These are phyloP conservation scores for Lacerta bilineata DNA, from an alignment of 2,797 vertebrate genomes.

Conservation along the genomic window DNA sequence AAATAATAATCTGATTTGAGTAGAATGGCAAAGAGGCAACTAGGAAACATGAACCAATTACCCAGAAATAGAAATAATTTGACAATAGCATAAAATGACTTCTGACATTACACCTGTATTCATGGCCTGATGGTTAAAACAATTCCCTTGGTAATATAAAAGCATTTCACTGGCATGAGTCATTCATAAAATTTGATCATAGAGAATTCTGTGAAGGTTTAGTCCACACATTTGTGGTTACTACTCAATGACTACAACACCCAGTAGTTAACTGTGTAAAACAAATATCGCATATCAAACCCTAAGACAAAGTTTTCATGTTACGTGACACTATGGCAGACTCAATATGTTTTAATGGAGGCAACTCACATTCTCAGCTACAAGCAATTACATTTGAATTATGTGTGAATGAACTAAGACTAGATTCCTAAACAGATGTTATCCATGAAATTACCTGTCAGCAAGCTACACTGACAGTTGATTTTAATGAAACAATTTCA, in stretches of 20 bases:
- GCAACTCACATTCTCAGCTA: neutral
- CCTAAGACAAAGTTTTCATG: neutral
- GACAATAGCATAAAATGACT: neutral
- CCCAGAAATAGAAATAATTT: neutral
- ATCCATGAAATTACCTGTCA: neutral
- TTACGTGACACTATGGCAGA: neutral
- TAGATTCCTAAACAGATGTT: neutral
- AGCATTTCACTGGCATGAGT: neutral
- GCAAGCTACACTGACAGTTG: neutral
- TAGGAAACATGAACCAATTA: neutral
- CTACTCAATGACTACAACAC: neutral
- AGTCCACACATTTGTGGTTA: neutral
- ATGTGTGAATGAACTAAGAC: neutral
- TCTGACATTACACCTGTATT: constrained; percentile 10
- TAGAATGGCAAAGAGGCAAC: constrained; percentile 5
- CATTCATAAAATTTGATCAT: constrained; percentile 2
- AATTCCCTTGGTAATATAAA: neutral
- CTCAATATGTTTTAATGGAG: neutral
- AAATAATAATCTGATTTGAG: neutral
- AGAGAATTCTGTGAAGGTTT: neutral
- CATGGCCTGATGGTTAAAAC: neutral
- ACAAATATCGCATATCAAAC: neutral
- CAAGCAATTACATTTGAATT: neutral
- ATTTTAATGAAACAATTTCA: neutral
- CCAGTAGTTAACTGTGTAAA: constrained; percentile 6